Percentiles rank a stretch among this genome's conserved stretches.
Conservation (phyloP, 2,113 vertebrate species). For the Ginglymostoma cirratum region DNA sequence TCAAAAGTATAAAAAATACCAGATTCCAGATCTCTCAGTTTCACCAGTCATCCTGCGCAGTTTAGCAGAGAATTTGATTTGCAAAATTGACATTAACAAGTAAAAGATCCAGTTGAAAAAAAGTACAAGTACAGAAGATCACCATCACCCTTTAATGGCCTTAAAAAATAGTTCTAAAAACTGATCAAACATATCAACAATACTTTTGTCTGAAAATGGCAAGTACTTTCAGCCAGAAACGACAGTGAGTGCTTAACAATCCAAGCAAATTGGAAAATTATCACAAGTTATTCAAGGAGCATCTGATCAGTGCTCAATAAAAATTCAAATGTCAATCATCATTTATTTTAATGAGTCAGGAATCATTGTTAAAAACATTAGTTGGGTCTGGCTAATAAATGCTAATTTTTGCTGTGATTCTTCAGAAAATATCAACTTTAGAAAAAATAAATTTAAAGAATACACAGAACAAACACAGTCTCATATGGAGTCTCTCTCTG, state of each 20-base stretch:
- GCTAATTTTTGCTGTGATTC: neutral
- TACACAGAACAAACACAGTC: neutral
- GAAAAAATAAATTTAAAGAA: neutral
- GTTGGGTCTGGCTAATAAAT: neutral
- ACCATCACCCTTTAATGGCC: conserved; percentile 22
- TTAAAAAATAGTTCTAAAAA: conserved; percentile 33
- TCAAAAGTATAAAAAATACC: neutral
- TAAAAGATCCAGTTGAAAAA: conserved; percentile 17
- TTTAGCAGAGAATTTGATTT: neutral
- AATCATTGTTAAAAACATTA: neutral
- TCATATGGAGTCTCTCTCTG: neutral
- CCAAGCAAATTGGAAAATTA: neutral
- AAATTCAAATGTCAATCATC: neutral
- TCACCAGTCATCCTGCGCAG: neutral
- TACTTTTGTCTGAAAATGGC: neutral
- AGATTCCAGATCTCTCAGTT: neutral
- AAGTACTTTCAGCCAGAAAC: neutral
- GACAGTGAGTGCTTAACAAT: neutral
- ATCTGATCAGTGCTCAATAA: neutral
- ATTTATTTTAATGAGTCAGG: neutral
- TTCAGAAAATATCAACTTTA: too few species aligned
- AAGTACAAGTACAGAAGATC: conserved; percentile 29
- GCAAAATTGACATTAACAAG: neutral
- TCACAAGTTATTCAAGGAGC: neutral
- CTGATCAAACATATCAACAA: conserved; percentile 12